Base-by-base conservation (phyloP, 2,888 invertebrate species). In the Pollenia labialis region DNA sequence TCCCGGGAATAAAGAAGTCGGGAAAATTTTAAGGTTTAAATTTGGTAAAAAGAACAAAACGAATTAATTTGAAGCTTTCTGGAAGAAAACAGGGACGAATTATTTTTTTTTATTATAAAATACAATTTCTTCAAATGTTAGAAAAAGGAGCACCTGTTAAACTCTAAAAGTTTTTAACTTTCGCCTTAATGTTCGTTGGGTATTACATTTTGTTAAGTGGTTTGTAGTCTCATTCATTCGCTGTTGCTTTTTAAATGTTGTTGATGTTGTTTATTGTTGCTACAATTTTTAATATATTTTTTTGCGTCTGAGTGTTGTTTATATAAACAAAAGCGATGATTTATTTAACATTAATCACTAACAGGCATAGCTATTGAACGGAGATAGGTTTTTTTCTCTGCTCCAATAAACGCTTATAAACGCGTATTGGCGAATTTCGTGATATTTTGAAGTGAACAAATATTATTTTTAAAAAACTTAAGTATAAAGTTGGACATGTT, bases 291-390 rank as follows among this genome's bases (percentile, higher is more conserved):
- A 6, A 32, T 32, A 32, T 32, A 32, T 54, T 68, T 60, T 74
- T 44, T 79, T 76, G 50, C 72, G 64, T 42, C 64, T 62, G 54
- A 40, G 58, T 75, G 56, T 69, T 82, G 68, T 82, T 79, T 77
- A 87, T 88, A 88, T 83, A 88, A 88, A 85, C 80, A 85, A 88
- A 76, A 81, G 72, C 74, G 80, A 81, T 85, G 82, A 76, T 76
- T 82, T 76, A 77, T 82, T 86, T 76, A 75, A 75, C 58, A 77
- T 82, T 82, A 88, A 85, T 85, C 80, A 74, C 82, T 71, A 69
- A 75, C 81, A 60, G 64, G 86, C 82, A 52, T 10, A 74, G 68
- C 58, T 40, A 79, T 71, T 74, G 72, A 83, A 81, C 86, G 84
- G 86, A 71, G 62, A 40, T 68, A 74, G 23, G 42, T 46, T 68